Evolutionary conservation across 2,113 vertebrate genomes (phyloP).

Genomic region (Eudyptes chrysolophus): DNA sequence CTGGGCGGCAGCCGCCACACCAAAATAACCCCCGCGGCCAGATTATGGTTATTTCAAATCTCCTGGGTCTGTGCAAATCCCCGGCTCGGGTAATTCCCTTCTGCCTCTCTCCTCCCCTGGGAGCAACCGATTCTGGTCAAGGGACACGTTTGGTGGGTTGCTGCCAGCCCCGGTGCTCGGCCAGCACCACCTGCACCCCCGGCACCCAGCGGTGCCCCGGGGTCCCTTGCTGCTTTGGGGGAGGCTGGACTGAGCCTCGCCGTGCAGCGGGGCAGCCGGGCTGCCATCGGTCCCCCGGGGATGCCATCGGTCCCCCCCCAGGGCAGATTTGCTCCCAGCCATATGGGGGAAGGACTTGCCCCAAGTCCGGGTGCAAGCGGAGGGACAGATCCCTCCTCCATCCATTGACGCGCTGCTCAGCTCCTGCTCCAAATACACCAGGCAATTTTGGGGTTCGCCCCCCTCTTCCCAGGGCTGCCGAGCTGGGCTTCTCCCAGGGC

Average conservation of each 20-base stretch:
- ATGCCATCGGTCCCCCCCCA: neutral
- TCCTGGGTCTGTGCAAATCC: conserved; percentile 46
- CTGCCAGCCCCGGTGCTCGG: rapidly evolving
- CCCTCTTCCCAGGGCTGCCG: neutral
- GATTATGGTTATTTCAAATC: conserved; percentile 50
- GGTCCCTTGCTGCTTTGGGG: neutral
- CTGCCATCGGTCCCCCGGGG: neutral
- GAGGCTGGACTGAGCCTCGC: neutral
- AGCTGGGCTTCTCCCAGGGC: neutral
- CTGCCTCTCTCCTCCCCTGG: conserved; percentile 6
- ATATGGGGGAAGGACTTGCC: rapidly evolving
- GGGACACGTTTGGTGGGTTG: neutral
- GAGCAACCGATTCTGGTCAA: rapidly evolving
- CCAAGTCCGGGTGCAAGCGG: rapidly evolving
- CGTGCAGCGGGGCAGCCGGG: rapidly evolving
- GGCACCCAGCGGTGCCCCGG: rapidly evolving
- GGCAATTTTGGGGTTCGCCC: neutral
- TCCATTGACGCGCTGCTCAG: neutral
- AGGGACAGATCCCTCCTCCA: neutral
- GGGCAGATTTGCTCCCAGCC: neutral
- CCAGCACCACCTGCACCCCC: neutral
- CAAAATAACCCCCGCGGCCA: conserved; percentile 31
- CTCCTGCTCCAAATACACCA: neutral
- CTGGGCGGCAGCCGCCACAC: neutral
- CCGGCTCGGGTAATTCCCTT: conserved; percentile 14